Conservation (phyloP, 2,888 invertebrate genomes). For the Phyllotreta cruciferae region DNA sequence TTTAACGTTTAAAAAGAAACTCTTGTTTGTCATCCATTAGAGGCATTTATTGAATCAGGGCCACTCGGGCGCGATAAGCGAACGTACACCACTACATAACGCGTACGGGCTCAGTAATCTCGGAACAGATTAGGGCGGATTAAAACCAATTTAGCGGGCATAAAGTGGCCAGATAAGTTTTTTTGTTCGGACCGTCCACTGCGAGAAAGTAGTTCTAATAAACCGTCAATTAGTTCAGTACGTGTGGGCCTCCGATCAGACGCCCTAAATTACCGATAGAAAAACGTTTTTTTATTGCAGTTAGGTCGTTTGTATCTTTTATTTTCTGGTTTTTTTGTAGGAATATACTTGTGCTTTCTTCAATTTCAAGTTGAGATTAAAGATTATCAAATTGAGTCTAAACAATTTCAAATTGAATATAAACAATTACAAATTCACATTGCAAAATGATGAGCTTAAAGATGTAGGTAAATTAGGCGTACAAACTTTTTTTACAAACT, state of each 20-base stretch:
- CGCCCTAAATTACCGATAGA: conserved; percentile 9
- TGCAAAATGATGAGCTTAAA: too few species aligned
- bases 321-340: too few species aligned
- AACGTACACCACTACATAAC: conserved; percentile 24
- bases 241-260: conserved; percentile 24
- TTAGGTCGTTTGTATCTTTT: too few species aligned
- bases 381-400: too few species aligned
- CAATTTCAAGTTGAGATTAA: too few species aligned
- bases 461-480: too few species aligned
- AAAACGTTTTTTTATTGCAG: neutral
- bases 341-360: too few species aligned
- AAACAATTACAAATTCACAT: too few species aligned
- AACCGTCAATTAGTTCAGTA: conserved; percentile 40
- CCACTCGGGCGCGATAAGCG: conserved; percentile 17
- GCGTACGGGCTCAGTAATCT: conserved; percentile 12
- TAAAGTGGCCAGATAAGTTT: conserved; percentile 24
- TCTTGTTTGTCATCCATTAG: conserved; percentile 27
- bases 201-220: conserved; percentile 33
- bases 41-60: conserved; percentile 24
- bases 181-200: conserved; percentile 30
- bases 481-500: too few species aligned
- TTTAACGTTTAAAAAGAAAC: conserved; percentile 12
- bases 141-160: conserved; percentile 33
- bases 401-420: too few species aligned
- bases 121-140: conserved; percentile 28